A percentile compares a stretch with the other conserved stretches of the same genome.
Conservation (phyloP, 2,797 vertebrate species). For the Danio kyathit region DNA sequence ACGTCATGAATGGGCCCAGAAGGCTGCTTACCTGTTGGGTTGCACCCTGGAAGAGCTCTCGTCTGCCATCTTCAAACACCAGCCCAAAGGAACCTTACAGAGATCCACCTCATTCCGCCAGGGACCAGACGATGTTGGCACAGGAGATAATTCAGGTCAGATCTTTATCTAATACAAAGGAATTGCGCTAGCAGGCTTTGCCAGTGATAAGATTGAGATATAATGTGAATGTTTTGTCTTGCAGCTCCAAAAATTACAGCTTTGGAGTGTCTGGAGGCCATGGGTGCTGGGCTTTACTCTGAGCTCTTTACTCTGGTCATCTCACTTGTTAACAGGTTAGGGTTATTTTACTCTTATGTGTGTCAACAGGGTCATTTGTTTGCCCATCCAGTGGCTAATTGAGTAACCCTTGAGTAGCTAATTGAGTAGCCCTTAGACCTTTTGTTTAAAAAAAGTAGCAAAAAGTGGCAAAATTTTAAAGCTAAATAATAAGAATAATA, state of each 20-base stretch:
- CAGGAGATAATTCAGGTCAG: slow-evolving; percentile 85
- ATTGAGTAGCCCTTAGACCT: too few relatives aligned
- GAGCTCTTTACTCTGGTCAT: slow-evolving; percentile 95
- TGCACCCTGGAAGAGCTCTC: slow-evolving; percentile 95
- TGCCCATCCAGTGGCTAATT: not conserved
- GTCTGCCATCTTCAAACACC: slow-evolving; percentile 94
- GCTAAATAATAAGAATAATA: too few relatives aligned
- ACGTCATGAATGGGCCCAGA: slow-evolving; percentile 97
- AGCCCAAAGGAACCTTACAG: slow-evolving; percentile 87
- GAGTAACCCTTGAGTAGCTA: too few relatives aligned
- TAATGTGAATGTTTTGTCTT: not conserved
- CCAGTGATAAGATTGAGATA: not conserved
- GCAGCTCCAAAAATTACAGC: slow-evolving; percentile 90
- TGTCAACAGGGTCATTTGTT: not conserved
- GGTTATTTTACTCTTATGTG: not conserved
- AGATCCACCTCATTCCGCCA: slow-evolving; percentile 95
- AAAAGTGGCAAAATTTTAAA: too few relatives aligned
- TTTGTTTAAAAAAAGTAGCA: too few relatives aligned
- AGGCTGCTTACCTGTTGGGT: slow-evolving; percentile 94
- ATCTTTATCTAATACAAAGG: not conserved
- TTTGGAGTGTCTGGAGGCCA: slow-evolving; percentile 94
- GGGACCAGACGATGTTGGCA: slow-evolving; percentile 83
- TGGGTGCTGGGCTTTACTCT: slow-evolving; percentile 91
- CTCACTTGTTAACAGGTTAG: slow-evolving; percentile 92
- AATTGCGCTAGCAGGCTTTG: not conserved